Base-by-base conservation (phyloP, 1,140 invertebrate species). In the Mycetomoellerius zeteki region DNA sequence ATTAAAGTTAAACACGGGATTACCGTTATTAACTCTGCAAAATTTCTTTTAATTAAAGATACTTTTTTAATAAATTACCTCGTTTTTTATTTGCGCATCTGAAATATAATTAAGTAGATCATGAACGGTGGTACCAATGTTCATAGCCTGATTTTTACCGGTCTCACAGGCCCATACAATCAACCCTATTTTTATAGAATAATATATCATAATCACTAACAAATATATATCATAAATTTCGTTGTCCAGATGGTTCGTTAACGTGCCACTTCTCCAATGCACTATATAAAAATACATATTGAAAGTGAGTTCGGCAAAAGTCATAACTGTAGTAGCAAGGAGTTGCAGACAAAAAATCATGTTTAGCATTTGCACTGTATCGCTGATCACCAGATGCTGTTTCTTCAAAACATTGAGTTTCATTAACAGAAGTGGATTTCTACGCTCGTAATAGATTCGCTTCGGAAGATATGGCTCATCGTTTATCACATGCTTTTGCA, bases 201-300 rank as follows among this genome's bases (percentile, higher is more conserved):
- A 43, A 43, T 93, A 94, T 0, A 58, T 65, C 14, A 92, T 81
- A 0, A 89, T 76, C 0, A 77, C 1, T 71, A 3, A 87, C 75
- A 54, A 90, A 93, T 60, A 87, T 0, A 33, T 81, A 27, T 90
- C 90, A 93, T 93, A 94, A 69, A 92, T 88, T 12, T 93, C 87
- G 7, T 73, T 88, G 0, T 92, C 77, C 0, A 62, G n/a, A 19
- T 90, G 65, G 0, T 62, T 27, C 4, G 0, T 43, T 0, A 0
- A 3, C 6, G 16, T n/a, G 73, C 47, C 52, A 69, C 64, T 0
- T 72, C 56, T 6, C 72, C 60, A 52, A 33, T 19, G 7, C 0
- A 94, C 14, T 64, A 95, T 87, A 43, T 89, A 93, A 85, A 94
- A 95, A 54, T 94, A 95, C 4, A 95, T 56, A 5, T 90, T 91